These are phyloP conservation scores for Protodeltote pygarga DNA, from an alignment of 2,888 invertebrate genomes.

Conservation along the genomic window DNA sequence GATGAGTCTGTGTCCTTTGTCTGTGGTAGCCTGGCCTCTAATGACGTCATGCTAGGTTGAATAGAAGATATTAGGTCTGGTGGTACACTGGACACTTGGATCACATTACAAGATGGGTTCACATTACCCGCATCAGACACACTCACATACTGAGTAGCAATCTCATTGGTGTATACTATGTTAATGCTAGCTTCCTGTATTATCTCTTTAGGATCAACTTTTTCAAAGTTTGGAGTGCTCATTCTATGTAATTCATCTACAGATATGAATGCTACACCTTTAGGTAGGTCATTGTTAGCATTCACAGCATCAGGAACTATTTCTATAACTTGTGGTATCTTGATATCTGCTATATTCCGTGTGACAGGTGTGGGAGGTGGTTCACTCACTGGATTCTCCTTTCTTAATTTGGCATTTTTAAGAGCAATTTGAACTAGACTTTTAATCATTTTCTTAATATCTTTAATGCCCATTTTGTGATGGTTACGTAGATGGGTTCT, in stretches of 20 bases:
- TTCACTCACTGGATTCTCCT: slow-evolving; percentile 60
- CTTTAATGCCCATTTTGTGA: slow-evolving; percentile 89
- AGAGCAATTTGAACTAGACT: slow-evolving; percentile 82
- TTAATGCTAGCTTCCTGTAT: slow-evolving; percentile 83
- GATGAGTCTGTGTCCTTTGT: slow-evolving; percentile 48
- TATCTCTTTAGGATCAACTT: slow-evolving; percentile 81
- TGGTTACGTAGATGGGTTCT: slow-evolving; percentile 89
- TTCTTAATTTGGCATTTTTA: slow-evolving; percentile 79
- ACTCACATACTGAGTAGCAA: slow-evolving; percentile 74
- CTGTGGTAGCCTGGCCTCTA: slow-evolving; percentile 49
- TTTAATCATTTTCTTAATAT: slow-evolving; percentile 87
- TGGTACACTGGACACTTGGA: slow-evolving; percentile 74
- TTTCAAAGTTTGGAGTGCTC: slow-evolving; percentile 81
- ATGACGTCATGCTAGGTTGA: slow-evolving; percentile 55
- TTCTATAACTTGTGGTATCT: slow-evolving; percentile 82
- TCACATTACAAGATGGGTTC: slow-evolving; percentile 62
- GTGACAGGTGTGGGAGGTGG: slow-evolving; percentile 33
- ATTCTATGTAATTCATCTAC: slow-evolving; percentile 81
- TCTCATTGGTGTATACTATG: slow-evolving; percentile 79
- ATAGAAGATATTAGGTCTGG: slow-evolving; percentile 82
- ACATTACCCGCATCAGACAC: slow-evolving; percentile 63
- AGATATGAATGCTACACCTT: slow-evolving; percentile 79
- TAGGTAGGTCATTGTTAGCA: slow-evolving; percentile 69
- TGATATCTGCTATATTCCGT: slow-evolving; percentile 67
- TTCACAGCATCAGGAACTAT: slow-evolving; percentile 73